Evolutionary conservation across 2,113 vertebrate species (phyloP), one percentile per base, ranked within the genome.

Genomic region (Parotia lawesii): DNA sequence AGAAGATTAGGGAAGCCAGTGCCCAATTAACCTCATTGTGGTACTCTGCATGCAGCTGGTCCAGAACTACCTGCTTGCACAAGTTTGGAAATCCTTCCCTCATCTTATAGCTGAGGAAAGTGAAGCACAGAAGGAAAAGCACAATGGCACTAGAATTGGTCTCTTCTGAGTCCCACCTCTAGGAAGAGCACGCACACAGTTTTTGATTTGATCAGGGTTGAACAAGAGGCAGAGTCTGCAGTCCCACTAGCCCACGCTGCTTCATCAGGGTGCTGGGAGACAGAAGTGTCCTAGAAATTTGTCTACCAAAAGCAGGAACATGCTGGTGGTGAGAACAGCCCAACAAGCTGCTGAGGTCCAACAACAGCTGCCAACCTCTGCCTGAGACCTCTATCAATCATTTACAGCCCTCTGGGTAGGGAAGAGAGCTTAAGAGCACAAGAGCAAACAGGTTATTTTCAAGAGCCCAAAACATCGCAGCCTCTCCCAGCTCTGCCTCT

Each of bases 211-310:
- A 69, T 57, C 25, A 62, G 29, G 5, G 4, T 0, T 71, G 37
- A 69, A 57, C 45, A 70, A 67, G 84, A 80, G 37, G 25, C 33
- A 80, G 50, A 83, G 13, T 51, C 27, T 84, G 29, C 72, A 48
- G 24, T 56, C 25, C 44, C 27, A 19, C 5, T 12, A 67, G 29
- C 15, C 29, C 51, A 58, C 0, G 0, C 15, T 64, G 33, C 70
- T 81, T 87, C 0, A 0, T 11, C 56, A 71, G 16, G 31, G 48
- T 84, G 35, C 25, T 84, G 72, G 22, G 72, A 79, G 61, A 47
- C 11, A 44, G 40, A 22, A 87, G 28, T 19, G 33, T 61, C 42
- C 35, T 35, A 33, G 51, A 62, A 76, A 89, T 4, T 25, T 35
- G 14, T 24, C 47, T 94, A 53, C 47, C 57, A 51, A 74, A 66